Percentiles rank a stretch among this genome's conserved stretches.
These are phyloP conservation scores for Danio tinwini DNA, from an alignment of 2,797 vertebrate genomes.

Conservation along the genomic window DNA sequence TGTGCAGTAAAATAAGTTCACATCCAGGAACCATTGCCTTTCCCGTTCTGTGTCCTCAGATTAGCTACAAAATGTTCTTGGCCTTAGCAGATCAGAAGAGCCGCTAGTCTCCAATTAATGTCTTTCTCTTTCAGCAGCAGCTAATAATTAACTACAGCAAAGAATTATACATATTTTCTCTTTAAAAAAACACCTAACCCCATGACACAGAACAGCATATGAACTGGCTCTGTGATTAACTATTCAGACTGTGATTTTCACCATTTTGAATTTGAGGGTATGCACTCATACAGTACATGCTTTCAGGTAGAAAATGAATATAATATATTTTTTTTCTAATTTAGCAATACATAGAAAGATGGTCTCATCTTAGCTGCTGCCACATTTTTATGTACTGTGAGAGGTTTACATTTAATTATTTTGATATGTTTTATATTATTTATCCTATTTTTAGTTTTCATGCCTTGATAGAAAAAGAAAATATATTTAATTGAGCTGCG, in stretches of 20 bases:
- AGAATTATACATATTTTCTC: constrained; percentile 66
- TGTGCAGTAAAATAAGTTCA: neutral
- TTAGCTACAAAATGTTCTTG: constrained; percentile 61
- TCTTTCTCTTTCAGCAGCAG: constrained; percentile 61
- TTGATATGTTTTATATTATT: no score
- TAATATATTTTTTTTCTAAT: no score
- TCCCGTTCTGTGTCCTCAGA: constrained; percentile 56
- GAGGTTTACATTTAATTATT: no score
- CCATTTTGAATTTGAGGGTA: neutral
- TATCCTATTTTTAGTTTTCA: no score
- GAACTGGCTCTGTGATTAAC: constrained; percentile 49
- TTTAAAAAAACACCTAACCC: constrained; percentile 66
- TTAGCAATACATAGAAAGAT: no score
- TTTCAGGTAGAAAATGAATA: no score
- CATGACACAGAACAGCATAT: constrained; percentile 49
- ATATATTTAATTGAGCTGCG: no score
- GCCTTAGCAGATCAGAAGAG: constrained; percentile 56
- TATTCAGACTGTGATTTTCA: constrained; percentile 46
- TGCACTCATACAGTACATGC: no score
- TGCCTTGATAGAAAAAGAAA: no score
- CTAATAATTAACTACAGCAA: constrained; percentile 65
- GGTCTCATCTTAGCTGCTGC: no score
- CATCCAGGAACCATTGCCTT: constrained; percentile 36
- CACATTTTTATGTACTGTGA: no score
- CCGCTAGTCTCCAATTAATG: constrained; percentile 63